Evolutionary conservation across 2,113 vertebrate species (phyloP).

Genomic region (Sclerurus mexicanus): DNA sequence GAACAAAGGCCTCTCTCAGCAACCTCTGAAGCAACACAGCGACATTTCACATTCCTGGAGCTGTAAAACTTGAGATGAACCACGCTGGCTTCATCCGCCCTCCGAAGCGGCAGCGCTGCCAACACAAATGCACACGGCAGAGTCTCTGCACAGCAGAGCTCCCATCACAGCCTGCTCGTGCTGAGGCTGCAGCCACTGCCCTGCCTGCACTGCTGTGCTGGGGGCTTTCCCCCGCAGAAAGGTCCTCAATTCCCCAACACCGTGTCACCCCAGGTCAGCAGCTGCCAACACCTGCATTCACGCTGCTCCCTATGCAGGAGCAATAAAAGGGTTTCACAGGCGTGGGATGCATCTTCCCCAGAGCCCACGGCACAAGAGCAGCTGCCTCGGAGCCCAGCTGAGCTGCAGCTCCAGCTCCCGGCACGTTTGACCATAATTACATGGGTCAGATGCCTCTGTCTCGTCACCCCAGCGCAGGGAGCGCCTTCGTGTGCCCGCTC

Average conservation of each 20-base stretch:
- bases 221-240: not conserved
- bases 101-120: not conserved
- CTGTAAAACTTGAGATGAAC: not conserved
- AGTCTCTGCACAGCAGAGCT: not conserved
- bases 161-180: not conserved
- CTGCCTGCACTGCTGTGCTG: accelerated
- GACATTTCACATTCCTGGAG: not conserved
- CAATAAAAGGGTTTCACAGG: not conserved
- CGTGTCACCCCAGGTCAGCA: not conserved
- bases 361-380: not conserved
- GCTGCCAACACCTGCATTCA: not conserved
- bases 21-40: not conserved
- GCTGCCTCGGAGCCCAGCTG: slow-evolving; percentile 24
- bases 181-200: accelerated
- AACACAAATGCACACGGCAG: accelerated
- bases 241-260: not conserved
- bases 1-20: not conserved
- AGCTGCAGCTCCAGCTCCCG: not conserved
- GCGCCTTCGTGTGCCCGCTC: accelerated
- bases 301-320: not conserved
- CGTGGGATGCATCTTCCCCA: not conserved
- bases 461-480: not conserved
- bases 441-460: not conserved
- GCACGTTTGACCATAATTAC: slow-evolving; percentile 23
- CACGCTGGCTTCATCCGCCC: accelerated